Percentiles rank a stretch among this genome's conserved stretches.
Evolutionary conservation across 1,140 invertebrate genomes (phyloP).

Genomic region (Camponotus pennsylvanicus): DNA sequence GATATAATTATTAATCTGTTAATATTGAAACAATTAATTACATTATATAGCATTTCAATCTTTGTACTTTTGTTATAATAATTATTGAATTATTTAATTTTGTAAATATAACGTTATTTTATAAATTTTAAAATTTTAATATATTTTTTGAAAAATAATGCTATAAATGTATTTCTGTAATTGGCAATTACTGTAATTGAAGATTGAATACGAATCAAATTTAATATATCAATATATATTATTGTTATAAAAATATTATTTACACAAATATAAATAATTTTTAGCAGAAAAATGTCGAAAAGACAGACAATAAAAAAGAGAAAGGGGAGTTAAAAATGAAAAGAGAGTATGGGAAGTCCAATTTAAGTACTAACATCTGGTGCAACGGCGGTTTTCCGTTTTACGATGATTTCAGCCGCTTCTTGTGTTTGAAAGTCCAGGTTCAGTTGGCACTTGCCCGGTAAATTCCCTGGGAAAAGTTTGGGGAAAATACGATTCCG

Average conservation of each 20-base stretch:
- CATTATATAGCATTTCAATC: not conserved
- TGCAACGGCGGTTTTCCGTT: constrained; percentile 71
- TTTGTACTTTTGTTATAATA: not conserved
- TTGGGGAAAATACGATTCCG: constrained; percentile 72
- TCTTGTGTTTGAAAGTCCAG: constrained; percentile 69
- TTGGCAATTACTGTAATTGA: no score
- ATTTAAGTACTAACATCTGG: constrained; percentile 70
- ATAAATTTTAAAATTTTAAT: not conserved
- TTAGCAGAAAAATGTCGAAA: constrained; percentile 12
- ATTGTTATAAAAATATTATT: constrained; percentile 12
- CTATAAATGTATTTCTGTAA: no score
- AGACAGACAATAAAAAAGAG: constrained; percentile 11
- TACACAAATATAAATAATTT: constrained; percentile 12
- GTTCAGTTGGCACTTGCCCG: constrained; percentile 65
- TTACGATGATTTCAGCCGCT: constrained; percentile 65
- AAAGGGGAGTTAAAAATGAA: constrained; percentile 10
- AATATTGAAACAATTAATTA: not conserved
- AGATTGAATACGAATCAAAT: no score
- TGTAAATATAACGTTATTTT: not conserved
- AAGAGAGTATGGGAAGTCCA: constrained; percentile 18
- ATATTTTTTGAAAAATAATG: no score
- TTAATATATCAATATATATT: no score
- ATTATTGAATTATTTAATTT: constrained; percentile 14
- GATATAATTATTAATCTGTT: not conserved
- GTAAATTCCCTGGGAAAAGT: constrained; percentile 72